Percentiles rank a stretch among this genome's conserved stretches.
phyloP scores from a whole-genome alignment of 1,140 invertebrate genomes.

The Proales similis region DNA sequence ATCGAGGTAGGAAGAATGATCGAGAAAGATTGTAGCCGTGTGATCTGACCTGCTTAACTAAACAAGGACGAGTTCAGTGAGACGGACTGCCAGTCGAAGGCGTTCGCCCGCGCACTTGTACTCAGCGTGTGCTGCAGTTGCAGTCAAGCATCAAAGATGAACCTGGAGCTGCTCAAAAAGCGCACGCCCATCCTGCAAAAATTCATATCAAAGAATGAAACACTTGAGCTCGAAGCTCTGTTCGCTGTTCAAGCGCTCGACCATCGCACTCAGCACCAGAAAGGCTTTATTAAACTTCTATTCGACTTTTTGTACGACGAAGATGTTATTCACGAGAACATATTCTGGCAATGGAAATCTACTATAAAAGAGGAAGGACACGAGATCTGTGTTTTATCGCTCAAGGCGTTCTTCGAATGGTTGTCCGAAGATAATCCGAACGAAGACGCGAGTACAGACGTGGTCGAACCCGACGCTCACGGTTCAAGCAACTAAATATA shows the following conservation, averaged over 20 bases:
- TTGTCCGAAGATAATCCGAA: slow-evolving; percentile 16
- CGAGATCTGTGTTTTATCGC: slow-evolving; percentile 10
- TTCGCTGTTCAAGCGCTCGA: slow-evolving; percentile 69
- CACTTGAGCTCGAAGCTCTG: slow-evolving; percentile 70
- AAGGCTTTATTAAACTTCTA: slow-evolving; percentile 10
- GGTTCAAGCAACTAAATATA: too few relatives aligned
- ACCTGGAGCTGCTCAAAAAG: slow-evolving; percentile 44
- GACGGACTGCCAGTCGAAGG: background rate
- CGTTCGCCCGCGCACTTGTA: slow-evolving; percentile 62
- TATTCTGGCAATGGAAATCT: slow-evolving; percentile 16
- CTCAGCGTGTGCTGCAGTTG: slow-evolving; percentile 59
- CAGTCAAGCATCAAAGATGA: slow-evolving; percentile 44
- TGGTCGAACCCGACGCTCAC: too few relatives aligned
- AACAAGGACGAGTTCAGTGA: background rate
- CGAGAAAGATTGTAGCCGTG: too few relatives aligned
- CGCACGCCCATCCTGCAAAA: slow-evolving; percentile 61
- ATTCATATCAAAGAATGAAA: slow-evolving; percentile 64
- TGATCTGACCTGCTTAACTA: too few relatives aligned
- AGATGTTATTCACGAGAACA: slow-evolving; percentile 22
- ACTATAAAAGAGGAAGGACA: slow-evolving; percentile 19
- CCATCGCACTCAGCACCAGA: slow-evolving; percentile 66
- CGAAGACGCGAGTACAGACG: too few relatives aligned
- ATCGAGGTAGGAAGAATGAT: too few relatives aligned
- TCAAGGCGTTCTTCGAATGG: slow-evolving; percentile 36
- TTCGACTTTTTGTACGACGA: slow-evolving; percentile 34